phyloP scores from a whole-genome alignment of 1,140 invertebrate genomes.

The Drosophila seguyi region DNA sequence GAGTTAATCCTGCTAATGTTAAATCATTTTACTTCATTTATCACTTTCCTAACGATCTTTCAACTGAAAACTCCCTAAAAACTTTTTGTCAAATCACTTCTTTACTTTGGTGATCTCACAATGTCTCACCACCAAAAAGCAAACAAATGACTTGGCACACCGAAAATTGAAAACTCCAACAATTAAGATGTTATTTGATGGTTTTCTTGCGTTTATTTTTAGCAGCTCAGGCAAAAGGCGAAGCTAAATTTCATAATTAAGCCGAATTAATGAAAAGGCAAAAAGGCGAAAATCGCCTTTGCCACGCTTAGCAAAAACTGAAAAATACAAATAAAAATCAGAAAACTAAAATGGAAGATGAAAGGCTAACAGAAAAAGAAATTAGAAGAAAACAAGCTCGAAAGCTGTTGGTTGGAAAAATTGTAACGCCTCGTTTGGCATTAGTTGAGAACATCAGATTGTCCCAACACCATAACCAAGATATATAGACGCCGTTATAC shows the following conservation, averaged over 20 bases:
- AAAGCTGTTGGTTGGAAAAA: neutral
- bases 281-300: slow-evolving; percentile 25
- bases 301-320: slow-evolving; percentile 15
- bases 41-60: neutral
- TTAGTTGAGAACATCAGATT: slow-evolving; percentile 23
- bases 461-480: slow-evolving; percentile 17
- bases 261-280: slow-evolving; percentile 32
- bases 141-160: slow-evolving; percentile 50
- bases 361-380: slow-evolving; percentile 5
- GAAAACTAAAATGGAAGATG: neutral
- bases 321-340: neutral
- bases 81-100: slow-evolving; percentile 27
- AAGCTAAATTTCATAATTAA: slow-evolving; percentile 42
- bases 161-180: slow-evolving; percentile 21
- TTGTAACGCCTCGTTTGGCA: slow-evolving; percentile 52
- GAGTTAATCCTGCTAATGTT: no score
- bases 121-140: neutral
- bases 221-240: slow-evolving; percentile 21
- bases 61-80: neutral
- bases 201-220: slow-evolving; percentile 35
- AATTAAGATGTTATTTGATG: slow-evolving; percentile 48
- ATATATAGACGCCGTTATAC: slow-evolving; percentile 29
- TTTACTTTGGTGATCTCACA: slow-evolving; percentile 35
- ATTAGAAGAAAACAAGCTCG: slow-evolving; percentile 26
- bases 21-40: neutral